A percentile compares a stretch with the other conserved stretches of the same genome.
phyloP scores from a whole-genome alignment of 2,797 vertebrate genomes.

The Protonibea diacanthus region DNA sequence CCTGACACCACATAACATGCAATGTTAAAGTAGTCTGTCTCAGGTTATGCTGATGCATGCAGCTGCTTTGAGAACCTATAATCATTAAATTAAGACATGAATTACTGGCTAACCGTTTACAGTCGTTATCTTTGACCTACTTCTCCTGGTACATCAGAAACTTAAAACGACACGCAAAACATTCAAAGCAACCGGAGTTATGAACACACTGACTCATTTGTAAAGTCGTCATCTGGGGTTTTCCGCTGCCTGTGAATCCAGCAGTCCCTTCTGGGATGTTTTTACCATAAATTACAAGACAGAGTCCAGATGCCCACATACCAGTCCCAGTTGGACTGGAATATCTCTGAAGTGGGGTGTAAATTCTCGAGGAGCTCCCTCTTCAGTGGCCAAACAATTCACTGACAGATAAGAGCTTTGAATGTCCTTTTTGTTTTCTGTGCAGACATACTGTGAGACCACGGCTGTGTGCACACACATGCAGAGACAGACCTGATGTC shows the following conservation, averaged over 20 bases:
- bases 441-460: not conserved
- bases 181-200: not conserved
- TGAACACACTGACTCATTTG: too few species aligned
- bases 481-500: conserved; percentile 42
- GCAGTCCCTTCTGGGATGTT: not conserved
- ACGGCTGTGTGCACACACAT: not conserved
- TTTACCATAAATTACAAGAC: not conserved
- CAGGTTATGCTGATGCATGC: too few species aligned
- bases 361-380: not conserved
- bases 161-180: not conserved
- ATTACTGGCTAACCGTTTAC: too few species aligned
- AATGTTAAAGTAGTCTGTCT: not conserved
- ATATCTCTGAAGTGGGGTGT: not conserved
- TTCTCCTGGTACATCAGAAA: not conserved
- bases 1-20: not conserved
- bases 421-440: not conserved
- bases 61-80: too few species aligned
- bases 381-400: not conserved
- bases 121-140: too few species aligned
- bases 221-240: too few species aligned
- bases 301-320: not conserved
- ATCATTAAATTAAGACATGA: too few species aligned
- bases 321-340: not conserved
- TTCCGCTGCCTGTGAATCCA: not conserved
- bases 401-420: too few species aligned